Percentiles rank a stretch among this genome's conserved stretches.
Evolutionary conservation across 2,113 vertebrate genomes (phyloP).

Genomic region (Notarius lentiginosus): DNA sequence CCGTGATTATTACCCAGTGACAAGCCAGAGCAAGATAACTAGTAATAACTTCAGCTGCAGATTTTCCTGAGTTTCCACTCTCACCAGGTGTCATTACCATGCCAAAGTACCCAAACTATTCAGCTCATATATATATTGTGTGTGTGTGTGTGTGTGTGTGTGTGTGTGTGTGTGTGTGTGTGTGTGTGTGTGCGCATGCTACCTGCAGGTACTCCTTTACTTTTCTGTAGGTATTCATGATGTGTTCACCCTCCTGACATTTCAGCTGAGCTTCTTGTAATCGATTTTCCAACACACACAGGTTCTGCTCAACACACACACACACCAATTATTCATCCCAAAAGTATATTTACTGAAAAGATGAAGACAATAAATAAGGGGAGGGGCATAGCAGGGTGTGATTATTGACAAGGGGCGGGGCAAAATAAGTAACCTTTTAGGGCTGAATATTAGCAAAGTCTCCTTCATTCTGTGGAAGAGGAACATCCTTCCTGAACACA

Average conservation of each 20-base stretch:
- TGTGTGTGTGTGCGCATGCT: too few relatives aligned
- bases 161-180: too few relatives aligned
- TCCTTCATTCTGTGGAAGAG: constrained; percentile 59
- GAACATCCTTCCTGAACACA: constrained; percentile 24
- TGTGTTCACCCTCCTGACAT: constrained; percentile 74
- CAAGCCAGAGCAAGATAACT: too few relatives aligned
- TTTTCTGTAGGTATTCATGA: constrained; percentile 75
- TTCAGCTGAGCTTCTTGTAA: constrained; percentile 84
- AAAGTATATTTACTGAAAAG: not conserved
- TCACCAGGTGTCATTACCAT: too few relatives aligned
- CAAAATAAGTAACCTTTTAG: constrained; percentile 53
- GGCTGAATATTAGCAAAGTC: constrained; percentile 50
- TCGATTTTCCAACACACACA: constrained; percentile 79
- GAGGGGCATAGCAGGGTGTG: not conserved
- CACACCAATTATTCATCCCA: not conserved
- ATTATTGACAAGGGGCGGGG: not conserved
- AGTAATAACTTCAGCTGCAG: too few relatives aligned
- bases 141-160: not conserved
- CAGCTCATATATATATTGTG: too few relatives aligned
- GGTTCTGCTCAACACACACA: constrained; percentile 62
- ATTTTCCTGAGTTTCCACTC: too few relatives aligned
- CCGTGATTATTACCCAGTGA: too few relatives aligned
- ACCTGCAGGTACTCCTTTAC: constrained; percentile 82
- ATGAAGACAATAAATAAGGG: not conserved
- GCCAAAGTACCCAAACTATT: too few relatives aligned